Percentiles rank a stretch among this genome's conserved stretches.
Evolutionary conservation across 2,113 vertebrate genomes (phyloP).

Genomic region (Larimichthys polyactis): DNA sequence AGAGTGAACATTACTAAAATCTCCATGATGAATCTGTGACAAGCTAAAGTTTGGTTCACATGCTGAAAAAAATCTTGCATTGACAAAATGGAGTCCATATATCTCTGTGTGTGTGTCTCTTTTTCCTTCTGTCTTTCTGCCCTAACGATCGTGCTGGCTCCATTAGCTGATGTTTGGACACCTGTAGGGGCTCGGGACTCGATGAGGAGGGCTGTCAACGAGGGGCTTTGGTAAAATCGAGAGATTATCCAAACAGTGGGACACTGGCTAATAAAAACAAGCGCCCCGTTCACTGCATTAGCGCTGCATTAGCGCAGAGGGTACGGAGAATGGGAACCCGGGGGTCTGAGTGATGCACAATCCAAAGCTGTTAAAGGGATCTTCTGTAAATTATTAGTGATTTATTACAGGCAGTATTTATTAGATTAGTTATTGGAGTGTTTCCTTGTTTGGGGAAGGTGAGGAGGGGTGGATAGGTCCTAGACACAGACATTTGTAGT

Average conservation of each 20-base stretch:
- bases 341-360: slow-evolving; percentile 74
- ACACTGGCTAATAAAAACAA: slow-evolving; percentile 84
- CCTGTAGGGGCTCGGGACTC: slow-evolving; percentile 76
- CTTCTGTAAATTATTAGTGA: slow-evolving; percentile 81
- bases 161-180: slow-evolving; percentile 87
- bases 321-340: slow-evolving; percentile 48
- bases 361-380: slow-evolving; percentile 77
- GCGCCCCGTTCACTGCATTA: slow-evolving; percentile 82
- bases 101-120: slow-evolving; percentile 30
- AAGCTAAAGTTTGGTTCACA: slow-evolving; percentile 33
- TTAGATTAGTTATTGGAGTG: slow-evolving; percentile 60
- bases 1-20: slow-evolving; percentile 10
- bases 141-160: slow-evolving; percentile 68
- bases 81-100: slow-evolving; percentile 50
- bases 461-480: background rate
- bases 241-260: slow-evolving; percentile 86
- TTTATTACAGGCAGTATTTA: slow-evolving; percentile 70
- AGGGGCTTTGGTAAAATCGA: slow-evolving; percentile 80
- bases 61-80: slow-evolving; percentile 40
- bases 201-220: slow-evolving; percentile 79
- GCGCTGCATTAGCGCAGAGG: slow-evolving; percentile 77
- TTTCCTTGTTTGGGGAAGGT: slow-evolving; percentile 61
- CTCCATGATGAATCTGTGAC: slow-evolving; percentile 34
- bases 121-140: background rate
- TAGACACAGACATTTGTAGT: slow-evolving; percentile 11